phyloP scores from a whole-genome alignment of 1,140 invertebrate genomes.

The Aphelenchoides besseyi region DNA sequence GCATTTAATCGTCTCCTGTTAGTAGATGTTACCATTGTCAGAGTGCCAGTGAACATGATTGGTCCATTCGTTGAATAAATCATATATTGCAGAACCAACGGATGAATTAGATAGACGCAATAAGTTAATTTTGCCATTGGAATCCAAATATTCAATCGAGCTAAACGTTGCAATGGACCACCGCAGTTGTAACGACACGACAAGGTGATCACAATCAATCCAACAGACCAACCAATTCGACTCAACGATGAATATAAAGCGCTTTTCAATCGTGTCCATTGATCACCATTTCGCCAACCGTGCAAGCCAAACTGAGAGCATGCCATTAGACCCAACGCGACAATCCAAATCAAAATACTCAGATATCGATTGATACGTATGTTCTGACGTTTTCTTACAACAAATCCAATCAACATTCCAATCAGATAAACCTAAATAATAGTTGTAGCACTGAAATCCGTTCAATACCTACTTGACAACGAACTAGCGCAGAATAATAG shows the following conservation, averaged over 20 bases:
- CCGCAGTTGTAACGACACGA: not conserved
- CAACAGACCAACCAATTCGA: not conserved
- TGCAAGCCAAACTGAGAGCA: not conserved
- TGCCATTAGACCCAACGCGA: not conserved
- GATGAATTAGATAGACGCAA: not conserved
- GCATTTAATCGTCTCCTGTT: too few relatives aligned
- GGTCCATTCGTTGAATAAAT: not conserved
- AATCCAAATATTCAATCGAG: not conserved
- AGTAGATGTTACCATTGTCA: not conserved
- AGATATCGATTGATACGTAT: not conserved
- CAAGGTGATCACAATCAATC: not conserved
- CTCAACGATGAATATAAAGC: not conserved
- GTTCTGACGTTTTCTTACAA: not conserved
- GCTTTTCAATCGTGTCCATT: not conserved
- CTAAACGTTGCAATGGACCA: not conserved
- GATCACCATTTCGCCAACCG: not conserved
- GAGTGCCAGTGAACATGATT: not conserved
- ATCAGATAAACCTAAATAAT: not conserved
- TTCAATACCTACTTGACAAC: not conserved
- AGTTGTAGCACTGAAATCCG: too few relatives aligned
- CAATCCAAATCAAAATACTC: not conserved
- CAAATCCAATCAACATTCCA: not conserved
- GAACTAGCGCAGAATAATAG: not conserved
- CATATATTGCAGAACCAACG: not conserved
- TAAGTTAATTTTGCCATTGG: not conserved